Base-by-base conservation (phyloP, 2,797 vertebrate genomes). In the Coluber constrictor region DNA sequence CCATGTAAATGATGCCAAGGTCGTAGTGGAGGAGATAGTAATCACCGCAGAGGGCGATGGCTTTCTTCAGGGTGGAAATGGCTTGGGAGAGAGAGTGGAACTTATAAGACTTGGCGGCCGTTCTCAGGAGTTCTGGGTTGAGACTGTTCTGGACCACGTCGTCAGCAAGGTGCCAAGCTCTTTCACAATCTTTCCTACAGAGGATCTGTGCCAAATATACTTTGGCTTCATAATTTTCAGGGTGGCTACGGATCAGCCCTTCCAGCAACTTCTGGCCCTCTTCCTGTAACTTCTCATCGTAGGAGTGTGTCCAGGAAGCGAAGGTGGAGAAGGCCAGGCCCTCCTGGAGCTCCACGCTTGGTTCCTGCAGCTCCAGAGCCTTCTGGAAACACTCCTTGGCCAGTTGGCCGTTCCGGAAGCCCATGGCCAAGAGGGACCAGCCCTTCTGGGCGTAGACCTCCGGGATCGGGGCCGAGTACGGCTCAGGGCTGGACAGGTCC, bases 401-500 rank as follows among this genome's bases (percentile, higher is more conserved):
- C 27, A 91, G 92, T 5, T 94, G 92, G 29, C 95, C 96, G 16
- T 93, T 94, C 4, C 32, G 94, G 54, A 32, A 92, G 55, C 97
- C 95, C 12, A 96, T 95, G 23, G 95, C 95, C 2, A 97, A 56
- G 54, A 95, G 93, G 8, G 96, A 96, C 98, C 97, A 98, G 2
- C 94, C 97, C 96, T 97, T 97, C 57, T 98, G 97, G 43, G 93
- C 95, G 51, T 97, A 92, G n/a, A 98, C n/a, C 83, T 96, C 92
- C 0, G 97, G 95, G 87, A 96, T 94, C 51, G 90, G 94, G 11
- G 95, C 93, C 3, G 96, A 96, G 63, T 96, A 96, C 3, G 86
- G 51, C 27, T 91, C 83, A 37, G 96, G 95, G 90, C 93, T 96
- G 60, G 92, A 88, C 87, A 96, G 93, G 90, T 92, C 95, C 88